These are phyloP conservation scores for Calephelis perditalis DNA, from an alignment of 2,888 invertebrate species.

Conservation along the genomic window DNA sequence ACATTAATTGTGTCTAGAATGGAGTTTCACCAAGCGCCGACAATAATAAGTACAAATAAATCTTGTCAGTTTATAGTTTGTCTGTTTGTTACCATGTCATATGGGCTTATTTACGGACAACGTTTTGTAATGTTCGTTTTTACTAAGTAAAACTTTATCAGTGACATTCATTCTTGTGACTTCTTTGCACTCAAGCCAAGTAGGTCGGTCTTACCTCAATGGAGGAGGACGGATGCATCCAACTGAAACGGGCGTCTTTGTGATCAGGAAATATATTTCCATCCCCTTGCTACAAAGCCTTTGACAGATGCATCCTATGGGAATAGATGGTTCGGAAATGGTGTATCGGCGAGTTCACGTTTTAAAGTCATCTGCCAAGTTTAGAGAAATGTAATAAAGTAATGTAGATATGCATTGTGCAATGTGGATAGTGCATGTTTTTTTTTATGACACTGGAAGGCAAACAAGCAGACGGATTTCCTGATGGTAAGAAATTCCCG, in stretches of 20 bases:
- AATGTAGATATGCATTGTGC: too few species aligned
- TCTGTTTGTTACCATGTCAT: too few species aligned
- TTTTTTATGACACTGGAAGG: too few species aligned
- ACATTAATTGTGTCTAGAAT: too few species aligned
- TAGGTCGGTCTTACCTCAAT: neutral
- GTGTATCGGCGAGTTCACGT: neutral
- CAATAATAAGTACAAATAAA: too few species aligned
- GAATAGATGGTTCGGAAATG: constrained; percentile 6
- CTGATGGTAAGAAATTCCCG: too few species aligned
- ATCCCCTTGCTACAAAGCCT: constrained; percentile 2
- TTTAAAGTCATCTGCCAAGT: neutral
- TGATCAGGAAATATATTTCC: constrained; percentile 11
- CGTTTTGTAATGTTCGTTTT: too few species aligned
- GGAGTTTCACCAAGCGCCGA: too few species aligned
- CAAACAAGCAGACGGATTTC: too few species aligned
- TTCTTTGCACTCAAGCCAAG: constrained; percentile 1
- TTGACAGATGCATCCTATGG: constrained; percentile 9
- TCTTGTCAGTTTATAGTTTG: too few species aligned
- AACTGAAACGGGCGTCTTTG: neutral
- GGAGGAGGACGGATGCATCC: neutral
- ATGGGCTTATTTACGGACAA: too few species aligned
- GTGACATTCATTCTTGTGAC: neutral
- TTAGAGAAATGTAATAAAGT: neutral
- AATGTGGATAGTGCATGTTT: too few species aligned
- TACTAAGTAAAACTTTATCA: neutral